Evolutionary conservation across 2,113 vertebrate genomes (phyloP).

Genomic region (Phalacrocorax aristotelis): DNA sequence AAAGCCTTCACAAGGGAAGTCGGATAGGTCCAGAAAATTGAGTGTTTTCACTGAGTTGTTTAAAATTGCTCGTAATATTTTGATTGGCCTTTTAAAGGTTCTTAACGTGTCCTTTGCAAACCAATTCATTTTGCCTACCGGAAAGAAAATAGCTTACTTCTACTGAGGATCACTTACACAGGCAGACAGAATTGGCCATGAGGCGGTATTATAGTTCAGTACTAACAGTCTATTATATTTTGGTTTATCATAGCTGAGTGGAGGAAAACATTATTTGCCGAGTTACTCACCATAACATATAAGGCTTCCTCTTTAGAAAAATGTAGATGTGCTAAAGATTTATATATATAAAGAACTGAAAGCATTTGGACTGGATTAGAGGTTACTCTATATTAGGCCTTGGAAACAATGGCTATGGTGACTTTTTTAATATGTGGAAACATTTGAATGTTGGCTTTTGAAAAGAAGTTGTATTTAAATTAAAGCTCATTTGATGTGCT

Average conservation of each 20-base stretch:
- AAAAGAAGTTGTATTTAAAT: constrained; percentile 70
- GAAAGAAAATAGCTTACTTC: neutral
- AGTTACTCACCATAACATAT: constrained; percentile 27
- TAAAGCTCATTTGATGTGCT: constrained; percentile 67
- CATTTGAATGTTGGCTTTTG: constrained; percentile 61
- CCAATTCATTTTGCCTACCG: neutral
- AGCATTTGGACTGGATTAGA: neutral
- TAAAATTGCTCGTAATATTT: neutral
- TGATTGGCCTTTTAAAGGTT: constrained; percentile 26
- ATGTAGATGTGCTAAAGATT: neutral
- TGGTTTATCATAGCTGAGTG: constrained; percentile 12
- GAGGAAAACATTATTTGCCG: constrained; percentile 33
- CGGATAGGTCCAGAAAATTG: constrained; percentile 3
- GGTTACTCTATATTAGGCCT: neutral
- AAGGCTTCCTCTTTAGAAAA: constrained; percentile 44
- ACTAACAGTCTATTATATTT: constrained; percentile 19
- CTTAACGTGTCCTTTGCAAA: neutral
- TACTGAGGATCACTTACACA: neutral
- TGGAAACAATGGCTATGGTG: constrained; percentile 42
- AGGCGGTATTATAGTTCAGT: neutral
- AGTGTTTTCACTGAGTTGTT: neutral
- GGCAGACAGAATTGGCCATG: neutral
- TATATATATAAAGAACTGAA: constrained; percentile 28
- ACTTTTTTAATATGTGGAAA: constrained; percentile 70
- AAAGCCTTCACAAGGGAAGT: constrained; percentile 47